Conservation (phyloP, 2,797 vertebrate species). For the Corythornis leucogaster region DNA sequence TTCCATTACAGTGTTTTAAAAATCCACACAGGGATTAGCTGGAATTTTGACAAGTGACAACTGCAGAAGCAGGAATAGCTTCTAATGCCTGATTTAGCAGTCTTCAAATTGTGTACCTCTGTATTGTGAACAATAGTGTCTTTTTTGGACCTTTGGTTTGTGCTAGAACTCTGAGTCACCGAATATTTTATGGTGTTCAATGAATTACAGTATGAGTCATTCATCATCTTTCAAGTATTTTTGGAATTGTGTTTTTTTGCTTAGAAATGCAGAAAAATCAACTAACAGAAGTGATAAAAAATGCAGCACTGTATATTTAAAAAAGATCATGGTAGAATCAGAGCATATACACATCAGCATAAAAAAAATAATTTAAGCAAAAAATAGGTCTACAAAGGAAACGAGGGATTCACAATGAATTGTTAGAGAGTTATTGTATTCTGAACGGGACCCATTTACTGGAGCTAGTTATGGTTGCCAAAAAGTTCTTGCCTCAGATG, state of each 20-base stretch:
- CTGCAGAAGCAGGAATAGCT: not conserved
- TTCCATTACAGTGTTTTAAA: slow-evolving; percentile 42
- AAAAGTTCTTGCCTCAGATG: slow-evolving; percentile 64
- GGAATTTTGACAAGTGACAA: slow-evolving; percentile 39
- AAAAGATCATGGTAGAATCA: slow-evolving; percentile 60
- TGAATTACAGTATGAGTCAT: slow-evolving; percentile 77
- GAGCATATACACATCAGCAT: not conserved
- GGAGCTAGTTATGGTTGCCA: slow-evolving; percentile 47
- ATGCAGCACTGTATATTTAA: slow-evolving; percentile 51
- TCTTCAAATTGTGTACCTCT: slow-evolving; percentile 36
- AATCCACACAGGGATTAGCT: not conserved
- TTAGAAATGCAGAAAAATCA: slow-evolving; percentile 65
- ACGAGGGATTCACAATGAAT: not conserved
- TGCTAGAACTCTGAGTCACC: slow-evolving; percentile 74
- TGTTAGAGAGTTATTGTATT: slow-evolving; percentile 37
- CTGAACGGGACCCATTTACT: slow-evolving; percentile 55
- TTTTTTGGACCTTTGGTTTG: slow-evolving; percentile 64
- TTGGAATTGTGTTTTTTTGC: slow-evolving; percentile 75
- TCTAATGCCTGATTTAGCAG: not conserved
- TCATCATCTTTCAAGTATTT: slow-evolving; percentile 77
- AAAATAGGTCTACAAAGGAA: slow-evolving; percentile 52
- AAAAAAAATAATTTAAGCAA: slow-evolving; percentile 65
- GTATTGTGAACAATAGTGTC: slow-evolving; percentile 44
- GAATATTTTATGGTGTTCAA: slow-evolving; percentile 74
- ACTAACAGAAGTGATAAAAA: slow-evolving; percentile 72